These are phyloP conservation scores for Tetheella fluctuosa DNA, from an alignment of 2,888 invertebrate species.

Conservation along the genomic window DNA sequence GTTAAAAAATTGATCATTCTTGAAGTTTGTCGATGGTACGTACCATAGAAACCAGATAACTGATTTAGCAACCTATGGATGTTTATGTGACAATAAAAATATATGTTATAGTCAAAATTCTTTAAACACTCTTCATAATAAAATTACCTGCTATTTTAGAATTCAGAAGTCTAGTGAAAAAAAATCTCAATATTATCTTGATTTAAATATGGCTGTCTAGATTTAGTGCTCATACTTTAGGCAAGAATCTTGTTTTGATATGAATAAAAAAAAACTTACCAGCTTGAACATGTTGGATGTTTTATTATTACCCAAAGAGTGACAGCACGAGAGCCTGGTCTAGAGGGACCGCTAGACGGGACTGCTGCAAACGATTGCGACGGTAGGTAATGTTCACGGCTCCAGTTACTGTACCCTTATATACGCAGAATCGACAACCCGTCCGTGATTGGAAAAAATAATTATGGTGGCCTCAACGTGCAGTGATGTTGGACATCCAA, in stretches of 20 bases:
- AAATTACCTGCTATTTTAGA: too few relatives aligned
- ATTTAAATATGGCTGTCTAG: too few relatives aligned
- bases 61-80: too few relatives aligned
- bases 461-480: slow-evolving; percentile 60
- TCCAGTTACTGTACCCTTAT: slow-evolving; percentile 52
- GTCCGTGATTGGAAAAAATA: slow-evolving; percentile 77
- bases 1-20: too few relatives aligned
- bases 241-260: neutral
- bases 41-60: too few relatives aligned
- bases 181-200: too few relatives aligned
- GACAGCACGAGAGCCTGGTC: slow-evolving; percentile 55
- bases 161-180: too few relatives aligned
- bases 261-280: slow-evolving; percentile 54
- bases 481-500: slow-evolving; percentile 58
- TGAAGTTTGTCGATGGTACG: too few relatives aligned
- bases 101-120: too few relatives aligned
- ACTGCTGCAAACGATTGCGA: slow-evolving; percentile 53
- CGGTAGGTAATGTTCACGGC: slow-evolving; percentile 32
- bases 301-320: slow-evolving; percentile 19
- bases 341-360: slow-evolving; percentile 63
- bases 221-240: neutral
- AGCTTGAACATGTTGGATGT: slow-evolving; percentile 65
- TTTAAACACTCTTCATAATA: too few relatives aligned
- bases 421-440: slow-evolving; percentile 52
- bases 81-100: too few relatives aligned